A percentile compares a stretch with the other conserved stretches of the same genome.
Conservation (phyloP, 2,888 invertebrate species). For the Lingula anatina region DNA sequence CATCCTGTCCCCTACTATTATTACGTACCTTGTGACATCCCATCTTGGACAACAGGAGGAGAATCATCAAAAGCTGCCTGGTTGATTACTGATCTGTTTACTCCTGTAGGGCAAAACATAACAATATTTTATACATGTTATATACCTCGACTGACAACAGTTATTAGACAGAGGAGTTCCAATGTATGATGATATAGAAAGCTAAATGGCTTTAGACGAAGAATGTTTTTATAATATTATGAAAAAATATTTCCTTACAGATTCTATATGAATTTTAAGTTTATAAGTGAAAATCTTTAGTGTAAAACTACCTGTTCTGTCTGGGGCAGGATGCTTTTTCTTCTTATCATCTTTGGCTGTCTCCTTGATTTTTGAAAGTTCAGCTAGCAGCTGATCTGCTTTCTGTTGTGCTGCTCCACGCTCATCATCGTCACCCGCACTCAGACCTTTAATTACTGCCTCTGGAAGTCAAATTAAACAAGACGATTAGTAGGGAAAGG, state of each 20-base stretch:
- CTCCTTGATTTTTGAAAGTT: slow-evolving; percentile 14
- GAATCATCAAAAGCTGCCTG: slow-evolving; percentile 17
- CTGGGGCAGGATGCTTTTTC: slow-evolving; percentile 1
- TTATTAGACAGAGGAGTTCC: too few relatives aligned
- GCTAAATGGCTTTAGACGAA: too few relatives aligned
- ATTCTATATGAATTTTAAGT: too few relatives aligned
- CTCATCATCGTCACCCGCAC: slow-evolving; percentile 22
- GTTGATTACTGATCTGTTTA: slow-evolving; percentile 43
- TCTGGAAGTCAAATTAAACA: slow-evolving; percentile 15
- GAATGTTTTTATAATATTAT: too few relatives aligned
- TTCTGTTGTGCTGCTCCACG: slow-evolving; percentile 22
- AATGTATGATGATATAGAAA: too few relatives aligned
- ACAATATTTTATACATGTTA: too few relatives aligned
- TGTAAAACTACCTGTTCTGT: slow-evolving; percentile 1
- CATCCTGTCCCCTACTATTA: not conserved
- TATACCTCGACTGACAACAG: too few relatives aligned
- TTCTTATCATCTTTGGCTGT: slow-evolving; percentile 10
- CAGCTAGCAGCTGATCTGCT: slow-evolving; percentile 33
- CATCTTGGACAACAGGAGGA: too few relatives aligned
- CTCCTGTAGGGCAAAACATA: slow-evolving; percentile 19
- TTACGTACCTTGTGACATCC: slow-evolving; percentile 17
- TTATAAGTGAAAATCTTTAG: too few relatives aligned
- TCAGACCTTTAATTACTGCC: slow-evolving; percentile 32
- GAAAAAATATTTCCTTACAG: too few relatives aligned
- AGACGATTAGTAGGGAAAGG: too few relatives aligned